phyloP scores from a whole-genome alignment of 2,113 vertebrate genomes.

The Oncorhynchus clarkii region DNA sequence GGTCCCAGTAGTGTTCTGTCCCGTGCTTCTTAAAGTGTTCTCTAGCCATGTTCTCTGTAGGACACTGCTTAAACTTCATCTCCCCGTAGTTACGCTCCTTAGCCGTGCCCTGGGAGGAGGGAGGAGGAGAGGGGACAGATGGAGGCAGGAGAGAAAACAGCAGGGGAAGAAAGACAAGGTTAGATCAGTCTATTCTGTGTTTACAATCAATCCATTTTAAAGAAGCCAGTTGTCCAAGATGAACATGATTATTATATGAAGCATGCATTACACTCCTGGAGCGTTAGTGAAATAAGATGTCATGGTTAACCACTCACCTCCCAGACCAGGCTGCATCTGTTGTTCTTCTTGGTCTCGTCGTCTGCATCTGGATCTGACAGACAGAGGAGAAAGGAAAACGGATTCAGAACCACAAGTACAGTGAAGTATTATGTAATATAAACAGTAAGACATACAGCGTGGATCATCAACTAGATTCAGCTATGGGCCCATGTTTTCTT shows the following conservation, averaged over 20 bases:
- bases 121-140: not conserved
- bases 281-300: too few relatives aligned
- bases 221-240: too few relatives aligned
- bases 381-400: too few relatives aligned
- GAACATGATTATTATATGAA: too few relatives aligned
- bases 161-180: not conserved
- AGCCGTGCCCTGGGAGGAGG: constrained; percentile 83
- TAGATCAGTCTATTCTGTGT: too few relatives aligned
- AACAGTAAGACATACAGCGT: not conserved
- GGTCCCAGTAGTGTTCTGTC: constrained; percentile 97
- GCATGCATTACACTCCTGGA: too few relatives aligned
- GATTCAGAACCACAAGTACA: too few relatives aligned
- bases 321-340: constrained; percentile 96
- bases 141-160: not conserved
- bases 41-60: constrained; percentile 95
- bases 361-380: constrained; percentile 84
- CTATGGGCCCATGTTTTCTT: too few relatives aligned
- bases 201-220: too few relatives aligned
- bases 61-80: constrained; percentile 98
- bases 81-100: constrained; percentile 94
- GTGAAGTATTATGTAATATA: not conserved
- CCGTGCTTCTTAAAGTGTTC: constrained; percentile 98
- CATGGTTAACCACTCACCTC: constrained; percentile 77
- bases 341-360: constrained; percentile 88
- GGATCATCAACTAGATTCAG: too few relatives aligned